Percentiles rank a stretch among this genome's conserved stretches.
These are phyloP conservation scores for Coelopa pilipes DNA, from an alignment of 2,888 invertebrate genomes.

Conservation along the genomic window DNA sequence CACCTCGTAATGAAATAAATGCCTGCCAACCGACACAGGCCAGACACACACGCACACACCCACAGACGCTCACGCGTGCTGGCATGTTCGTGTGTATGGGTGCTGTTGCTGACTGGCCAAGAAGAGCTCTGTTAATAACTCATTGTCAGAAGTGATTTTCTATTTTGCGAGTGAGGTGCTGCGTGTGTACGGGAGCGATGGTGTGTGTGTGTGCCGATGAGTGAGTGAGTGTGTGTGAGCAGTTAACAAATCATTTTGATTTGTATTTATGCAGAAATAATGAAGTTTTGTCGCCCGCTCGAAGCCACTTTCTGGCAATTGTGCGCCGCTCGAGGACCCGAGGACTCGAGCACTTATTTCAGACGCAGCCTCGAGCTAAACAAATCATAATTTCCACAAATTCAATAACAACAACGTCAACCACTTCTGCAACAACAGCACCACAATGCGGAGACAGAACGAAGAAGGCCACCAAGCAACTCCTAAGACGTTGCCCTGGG, in stretches of 20 bases:
- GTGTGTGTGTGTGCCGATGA: constrained; percentile 25
- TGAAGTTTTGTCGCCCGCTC: constrained; percentile 37
- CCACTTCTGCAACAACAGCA: constrained; percentile 19
- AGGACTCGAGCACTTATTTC: background rate
- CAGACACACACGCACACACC: background rate
- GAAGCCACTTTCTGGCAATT: background rate
- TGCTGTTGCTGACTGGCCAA: constrained; percentile 13
- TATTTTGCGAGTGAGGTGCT: constrained; percentile 13
- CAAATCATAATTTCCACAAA: constrained; percentile 31
- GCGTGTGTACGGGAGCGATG: constrained; percentile 15
- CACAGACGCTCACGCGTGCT: background rate
- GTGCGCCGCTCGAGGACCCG: background rate
- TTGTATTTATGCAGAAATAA: constrained; percentile 38
- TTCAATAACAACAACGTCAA: background rate
- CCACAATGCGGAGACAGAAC: constrained; percentile 29
- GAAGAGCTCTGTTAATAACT: constrained; percentile 18
- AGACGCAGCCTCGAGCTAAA: constrained; percentile 16
- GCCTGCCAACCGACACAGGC: constrained; percentile 1
- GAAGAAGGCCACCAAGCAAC: background rate
- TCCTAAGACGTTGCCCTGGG: background rate
- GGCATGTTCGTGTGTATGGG: background rate
- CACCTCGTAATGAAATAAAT: constrained; percentile 25
- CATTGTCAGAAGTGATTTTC: constrained; percentile 27
- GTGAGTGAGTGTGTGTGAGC: constrained; percentile 20
- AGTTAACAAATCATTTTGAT: constrained; percentile 33